Evolutionary conservation across 1,140 invertebrate species (phyloP).

Genomic region (Calephelis virginiensis): DNA sequence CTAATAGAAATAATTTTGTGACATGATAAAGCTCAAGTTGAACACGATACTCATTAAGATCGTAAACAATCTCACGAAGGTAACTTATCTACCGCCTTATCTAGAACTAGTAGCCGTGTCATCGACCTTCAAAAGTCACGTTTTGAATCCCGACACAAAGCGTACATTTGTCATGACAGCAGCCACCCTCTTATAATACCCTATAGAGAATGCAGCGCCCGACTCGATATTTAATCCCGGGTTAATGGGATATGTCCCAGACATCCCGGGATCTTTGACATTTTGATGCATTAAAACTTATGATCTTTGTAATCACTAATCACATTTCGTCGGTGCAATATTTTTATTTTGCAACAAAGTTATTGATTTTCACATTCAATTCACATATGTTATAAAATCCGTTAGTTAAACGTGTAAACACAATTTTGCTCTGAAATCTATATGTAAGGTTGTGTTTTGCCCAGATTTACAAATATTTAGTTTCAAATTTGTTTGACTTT

Average conservation of each 20-base stretch:
- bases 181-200: conserved; percentile 5
- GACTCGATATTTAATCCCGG: conserved; percentile 4
- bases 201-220: not conserved
- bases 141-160: conserved; percentile 50
- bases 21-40: not conserved
- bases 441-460: too few species aligned
- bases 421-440: too few species aligned
- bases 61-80: conserved; percentile 49
- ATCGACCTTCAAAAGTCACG: conserved; percentile 54
- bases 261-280: not conserved
- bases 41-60: conserved; percentile 33
- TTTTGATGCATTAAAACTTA: too few species aligned
- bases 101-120: conserved; percentile 59
- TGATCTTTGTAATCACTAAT: too few species aligned
- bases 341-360: too few species aligned
- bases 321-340: too few species aligned
- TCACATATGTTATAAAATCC: too few species aligned
- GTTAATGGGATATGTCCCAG: not conserved
- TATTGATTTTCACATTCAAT: too few species aligned
- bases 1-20: conserved; percentile 21
- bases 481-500: too few species aligned
- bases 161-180: conserved; percentile 53
- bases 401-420: too few species aligned
- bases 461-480: too few species aligned
- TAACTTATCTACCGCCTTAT: conserved; percentile 47